These are phyloP conservation scores for Poeciliopsis turneri DNA, from an alignment of 2,797 vertebrate species.

Conservation along the genomic window DNA sequence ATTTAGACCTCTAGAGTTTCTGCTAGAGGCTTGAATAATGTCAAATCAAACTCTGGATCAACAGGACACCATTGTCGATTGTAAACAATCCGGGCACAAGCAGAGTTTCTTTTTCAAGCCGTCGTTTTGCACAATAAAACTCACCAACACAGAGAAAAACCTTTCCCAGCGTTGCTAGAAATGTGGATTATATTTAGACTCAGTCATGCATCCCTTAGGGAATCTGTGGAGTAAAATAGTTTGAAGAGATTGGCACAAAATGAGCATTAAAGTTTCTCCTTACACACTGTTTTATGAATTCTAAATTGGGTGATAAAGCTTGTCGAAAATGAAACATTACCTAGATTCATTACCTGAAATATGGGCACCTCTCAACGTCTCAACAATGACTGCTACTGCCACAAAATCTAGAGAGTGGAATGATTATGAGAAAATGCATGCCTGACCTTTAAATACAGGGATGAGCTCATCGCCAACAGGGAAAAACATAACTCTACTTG, in stretches of 20 bases:
- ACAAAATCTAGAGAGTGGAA: not conserved
- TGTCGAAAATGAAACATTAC: not conserved
- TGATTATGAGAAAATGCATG: slow-evolving; percentile 2
- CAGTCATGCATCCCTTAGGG: not conserved
- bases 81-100: not conserved
- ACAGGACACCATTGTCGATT: not conserved
- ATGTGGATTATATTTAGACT: slow-evolving; percentile 9
- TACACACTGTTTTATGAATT: slow-evolving; percentile 7
- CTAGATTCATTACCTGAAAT: not conserved
- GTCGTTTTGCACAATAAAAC: not conserved
- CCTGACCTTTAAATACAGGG: slow-evolving; percentile 15
- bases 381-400: not conserved
- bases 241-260: not conserved
- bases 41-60: not conserved
- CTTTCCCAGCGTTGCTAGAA: slow-evolving; percentile 3
- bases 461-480: not conserved
- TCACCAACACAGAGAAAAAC: not conserved
- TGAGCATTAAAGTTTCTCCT: slow-evolving; percentile 1
- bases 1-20: no score
- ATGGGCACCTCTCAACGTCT: not conserved
- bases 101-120: not conserved
- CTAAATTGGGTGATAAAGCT: slow-evolving; percentile 2
- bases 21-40: not conserved
- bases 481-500: not conserved
- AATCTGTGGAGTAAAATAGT: not conserved